Conservation (phyloP, 2,113 vertebrate species). For the Eira barbara region DNA sequence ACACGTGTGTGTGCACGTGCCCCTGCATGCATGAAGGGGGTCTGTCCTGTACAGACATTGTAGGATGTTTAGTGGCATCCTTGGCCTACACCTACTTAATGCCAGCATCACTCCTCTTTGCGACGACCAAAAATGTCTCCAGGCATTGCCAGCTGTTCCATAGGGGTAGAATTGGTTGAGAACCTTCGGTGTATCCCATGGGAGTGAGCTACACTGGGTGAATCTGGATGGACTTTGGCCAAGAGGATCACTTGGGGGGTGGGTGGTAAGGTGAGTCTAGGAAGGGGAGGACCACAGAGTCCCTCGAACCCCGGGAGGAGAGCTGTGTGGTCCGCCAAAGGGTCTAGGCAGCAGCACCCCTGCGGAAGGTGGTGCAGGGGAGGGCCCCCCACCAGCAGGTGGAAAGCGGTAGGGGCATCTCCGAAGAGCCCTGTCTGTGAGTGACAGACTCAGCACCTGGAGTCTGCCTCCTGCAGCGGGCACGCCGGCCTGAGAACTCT, state of each 20-base stretch:
- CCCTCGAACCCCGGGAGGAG: not conserved
- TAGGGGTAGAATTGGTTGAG: not conserved
- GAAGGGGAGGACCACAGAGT: no score
- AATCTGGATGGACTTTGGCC: not conserved
- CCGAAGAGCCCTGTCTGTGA: not conserved
- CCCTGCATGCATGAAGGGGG: not conserved
- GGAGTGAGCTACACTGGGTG: no score
- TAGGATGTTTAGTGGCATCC: not conserved
- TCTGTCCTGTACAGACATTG: no score
- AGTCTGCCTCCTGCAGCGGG: not conserved
- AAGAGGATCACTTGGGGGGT: not conserved
- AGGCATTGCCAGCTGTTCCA: not conserved
- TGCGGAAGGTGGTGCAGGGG: not conserved
- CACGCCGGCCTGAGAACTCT: not conserved
- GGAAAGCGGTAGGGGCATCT: no score
- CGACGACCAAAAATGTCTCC: not conserved
- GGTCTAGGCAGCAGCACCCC: rapidly evolving
- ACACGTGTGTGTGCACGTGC: no score
- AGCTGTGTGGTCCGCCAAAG: not conserved
- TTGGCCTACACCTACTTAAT: not conserved
- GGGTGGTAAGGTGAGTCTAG: no score
- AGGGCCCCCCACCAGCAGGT: no score
- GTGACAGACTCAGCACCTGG: not conserved
- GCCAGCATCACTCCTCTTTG: not conserved
- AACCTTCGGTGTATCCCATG: not conserved